phyloP scores from a whole-genome alignment of 2,797 vertebrate genomes.

The Parauchenoglanis ngamensis region DNA sequence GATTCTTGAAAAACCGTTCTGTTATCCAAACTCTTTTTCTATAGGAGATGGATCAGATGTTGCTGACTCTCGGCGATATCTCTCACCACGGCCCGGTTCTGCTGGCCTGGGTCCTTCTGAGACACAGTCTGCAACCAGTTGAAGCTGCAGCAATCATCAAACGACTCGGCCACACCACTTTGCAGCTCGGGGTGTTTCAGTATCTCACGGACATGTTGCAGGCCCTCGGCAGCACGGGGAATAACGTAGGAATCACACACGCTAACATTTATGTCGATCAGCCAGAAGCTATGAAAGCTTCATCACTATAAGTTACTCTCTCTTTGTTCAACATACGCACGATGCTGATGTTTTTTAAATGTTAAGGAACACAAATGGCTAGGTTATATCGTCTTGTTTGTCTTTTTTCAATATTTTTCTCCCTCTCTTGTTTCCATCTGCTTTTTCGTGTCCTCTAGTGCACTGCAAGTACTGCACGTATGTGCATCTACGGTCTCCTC shows the following conservation, averaged over 20 bases:
- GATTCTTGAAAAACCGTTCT: neutral
- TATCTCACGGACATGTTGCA: slow-evolving; percentile 89
- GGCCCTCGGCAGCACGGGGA: slow-evolving; percentile 84
- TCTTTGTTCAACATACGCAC: too few species aligned
- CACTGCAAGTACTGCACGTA: slow-evolving; percentile 91
- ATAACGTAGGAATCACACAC: slow-evolving; percentile 80
- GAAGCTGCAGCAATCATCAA: slow-evolving; percentile 81
- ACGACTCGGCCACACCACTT: slow-evolving; percentile 85
- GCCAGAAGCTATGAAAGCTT: neutral
- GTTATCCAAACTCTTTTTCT: slow-evolving; percentile 8
- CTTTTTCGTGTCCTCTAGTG: slow-evolving; percentile 74
- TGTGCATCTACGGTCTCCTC: slow-evolving; percentile 94
- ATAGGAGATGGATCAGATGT: slow-evolving; percentile 91
- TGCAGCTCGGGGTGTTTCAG: slow-evolving; percentile 91
- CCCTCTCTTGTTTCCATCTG: neutral
- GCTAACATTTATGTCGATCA: neutral
- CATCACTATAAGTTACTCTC: neutral
- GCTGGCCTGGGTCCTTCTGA: slow-evolving; percentile 92
- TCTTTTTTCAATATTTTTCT: neutral
- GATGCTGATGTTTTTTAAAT: neutral
- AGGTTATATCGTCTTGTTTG: neutral
- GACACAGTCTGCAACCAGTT: slow-evolving; percentile 87
- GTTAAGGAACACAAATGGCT: neutral
- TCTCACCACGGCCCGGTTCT: slow-evolving; percentile 89
- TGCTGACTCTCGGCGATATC: slow-evolving; percentile 90